phyloP scores from a whole-genome alignment of 2,888 invertebrate genomes.

The Rhagonycha fulva region DNA sequence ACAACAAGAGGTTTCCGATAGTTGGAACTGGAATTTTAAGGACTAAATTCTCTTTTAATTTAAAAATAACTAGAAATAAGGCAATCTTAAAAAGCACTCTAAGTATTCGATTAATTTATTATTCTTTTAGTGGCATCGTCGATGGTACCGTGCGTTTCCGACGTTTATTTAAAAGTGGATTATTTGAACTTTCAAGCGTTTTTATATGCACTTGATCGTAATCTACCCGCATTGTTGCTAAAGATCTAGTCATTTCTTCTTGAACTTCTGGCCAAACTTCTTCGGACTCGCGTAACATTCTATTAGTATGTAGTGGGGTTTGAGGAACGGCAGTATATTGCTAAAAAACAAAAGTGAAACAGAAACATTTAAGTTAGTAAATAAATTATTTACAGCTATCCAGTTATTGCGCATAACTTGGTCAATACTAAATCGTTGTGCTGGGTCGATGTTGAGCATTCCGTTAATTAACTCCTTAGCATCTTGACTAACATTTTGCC shows the following conservation, averaged over 20 bases:
- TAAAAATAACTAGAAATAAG: background rate
- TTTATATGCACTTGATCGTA: constrained; percentile 96
- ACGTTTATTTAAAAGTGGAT: constrained; percentile 87
- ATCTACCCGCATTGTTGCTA: constrained; percentile 98
- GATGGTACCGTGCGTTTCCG: constrained; percentile 54
- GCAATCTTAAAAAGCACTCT: constrained; percentile 1
- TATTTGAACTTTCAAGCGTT: constrained; percentile 89
- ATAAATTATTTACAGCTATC: constrained; percentile 73
- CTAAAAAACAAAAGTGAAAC: constrained; percentile 40
- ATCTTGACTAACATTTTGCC: constrained; percentile 91
- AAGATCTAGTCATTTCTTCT: constrained; percentile 97
- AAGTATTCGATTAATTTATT: constrained; percentile 22
- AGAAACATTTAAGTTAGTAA: constrained; percentile 5
- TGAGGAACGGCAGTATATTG: constrained; percentile 86
- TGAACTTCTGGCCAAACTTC: constrained; percentile 97
- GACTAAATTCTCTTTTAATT: background rate
- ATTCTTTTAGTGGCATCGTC: constrained; percentile 25
- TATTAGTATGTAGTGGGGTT: constrained; percentile 90
- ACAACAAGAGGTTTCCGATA: background rate
- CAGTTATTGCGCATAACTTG: constrained; percentile 88
- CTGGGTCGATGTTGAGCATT: constrained; percentile 93
- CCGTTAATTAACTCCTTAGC: constrained; percentile 95
- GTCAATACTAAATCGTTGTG: constrained; percentile 85
- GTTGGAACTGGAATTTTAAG: background rate
- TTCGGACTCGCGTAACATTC: constrained; percentile 86